Evolutionary conservation across 1,140 invertebrate species (phyloP).

Genomic region (Nebria ingens): DNA sequence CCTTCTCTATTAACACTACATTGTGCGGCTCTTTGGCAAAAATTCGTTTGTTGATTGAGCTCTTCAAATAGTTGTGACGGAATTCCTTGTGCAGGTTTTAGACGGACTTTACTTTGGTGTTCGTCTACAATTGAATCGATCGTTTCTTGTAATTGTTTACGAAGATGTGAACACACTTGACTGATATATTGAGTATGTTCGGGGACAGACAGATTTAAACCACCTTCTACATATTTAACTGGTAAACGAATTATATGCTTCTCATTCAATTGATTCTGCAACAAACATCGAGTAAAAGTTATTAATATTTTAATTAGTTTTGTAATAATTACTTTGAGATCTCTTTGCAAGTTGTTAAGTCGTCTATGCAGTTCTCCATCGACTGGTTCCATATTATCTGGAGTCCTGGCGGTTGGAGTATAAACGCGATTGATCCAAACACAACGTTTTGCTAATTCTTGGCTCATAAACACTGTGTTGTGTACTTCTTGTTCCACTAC

Average conservation of each 20-base stretch:
- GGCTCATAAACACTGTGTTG: conserved; percentile 64
- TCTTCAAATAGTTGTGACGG: conserved; percentile 50
- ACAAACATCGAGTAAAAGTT: conserved; percentile 12
- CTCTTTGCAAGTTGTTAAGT: conserved; percentile 55
- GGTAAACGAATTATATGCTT: conserved; percentile 50
- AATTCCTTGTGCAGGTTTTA: conserved; percentile 39
- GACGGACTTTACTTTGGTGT: conserved; percentile 29
- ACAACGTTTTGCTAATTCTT: conserved; percentile 60
- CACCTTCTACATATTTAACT: conserved; percentile 44
- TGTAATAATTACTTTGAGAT: conserved; percentile 46
- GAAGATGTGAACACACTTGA: conserved; percentile 43
- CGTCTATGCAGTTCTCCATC: conserved; percentile 53
- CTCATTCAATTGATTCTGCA: conserved; percentile 46
- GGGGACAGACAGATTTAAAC: conserved; percentile 38
- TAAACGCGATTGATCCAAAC: conserved; percentile 57
- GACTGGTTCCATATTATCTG: conserved; percentile 37
- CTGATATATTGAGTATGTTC: conserved; percentile 52
- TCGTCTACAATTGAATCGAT: conserved; percentile 51
- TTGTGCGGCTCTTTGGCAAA: conserved; percentile 52
- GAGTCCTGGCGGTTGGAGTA: conserved; percentile 35
- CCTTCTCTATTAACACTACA: conserved; percentile 50
- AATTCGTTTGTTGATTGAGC: conserved; percentile 51
- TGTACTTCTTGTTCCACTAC: conserved; percentile 72
- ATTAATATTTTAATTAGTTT: background rate
- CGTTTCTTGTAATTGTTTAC: conserved; percentile 38